Base-by-base conservation (phyloP, 2,888 invertebrate species). In the Unio delphinus region DNA sequence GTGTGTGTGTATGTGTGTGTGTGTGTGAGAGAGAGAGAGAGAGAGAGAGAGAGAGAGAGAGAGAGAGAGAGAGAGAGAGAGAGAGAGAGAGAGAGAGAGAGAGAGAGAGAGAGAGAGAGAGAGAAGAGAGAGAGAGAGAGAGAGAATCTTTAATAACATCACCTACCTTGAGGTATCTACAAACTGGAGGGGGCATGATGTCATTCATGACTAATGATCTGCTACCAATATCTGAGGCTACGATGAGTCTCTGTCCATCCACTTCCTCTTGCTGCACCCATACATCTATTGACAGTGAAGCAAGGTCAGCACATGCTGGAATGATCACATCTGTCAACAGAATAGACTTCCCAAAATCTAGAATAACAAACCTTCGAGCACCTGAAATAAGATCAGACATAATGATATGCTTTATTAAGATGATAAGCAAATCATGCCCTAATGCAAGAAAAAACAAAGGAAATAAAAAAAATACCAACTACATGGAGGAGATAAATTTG, bases 321-420 rank as follows among this genome's bases (percentile, higher is more conserved):
- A 91, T 88, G 18, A 91, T 85, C 80, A 97, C 91, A 90, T 97
- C 97, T 0, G 97, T 97, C 58, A 98, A 92, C 2, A 96, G 91
- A 67, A 97, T 92, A 0, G 95, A 94, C 80, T 95, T 94, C 5
- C 97, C 96, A 89, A 98, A 96, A 91, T 98, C 97, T 56, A 98
- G 91, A 18, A 96, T 95, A 69, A 97, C 96, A 91, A 95, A 96
- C 70, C 97, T 93, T n/a, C 97, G 92, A 0, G 96, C 97, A 68
- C 97, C 90, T 89, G 73, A 17, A 79, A 70, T 65, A 59, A 57
- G 67, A 20, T 62, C 11, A n/a, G 54, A n/a, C 64, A 26, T 20
- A 61, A 55, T 15, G 11, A 45, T 3, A 45, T 58, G 20, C n/a
- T 67, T 26, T 7, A 62, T 45, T 64, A 67, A 61, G 54, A 57